Conservation (phyloP, 2,797 vertebrate genomes). For the Enteromius thamalakanensis region DNA sequence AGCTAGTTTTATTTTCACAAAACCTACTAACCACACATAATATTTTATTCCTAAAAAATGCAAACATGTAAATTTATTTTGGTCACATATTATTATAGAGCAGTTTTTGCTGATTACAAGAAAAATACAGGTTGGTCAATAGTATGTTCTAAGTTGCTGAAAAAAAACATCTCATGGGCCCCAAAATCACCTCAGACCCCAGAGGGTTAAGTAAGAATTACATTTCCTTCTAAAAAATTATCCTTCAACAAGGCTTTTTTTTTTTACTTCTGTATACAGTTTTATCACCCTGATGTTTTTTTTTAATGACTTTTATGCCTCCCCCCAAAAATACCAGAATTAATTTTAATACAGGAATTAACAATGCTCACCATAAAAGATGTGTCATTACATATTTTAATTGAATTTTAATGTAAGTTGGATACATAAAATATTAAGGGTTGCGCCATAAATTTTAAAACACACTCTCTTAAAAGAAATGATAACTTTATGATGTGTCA, state of each 20-base stretch:
- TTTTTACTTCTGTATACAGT: background rate
- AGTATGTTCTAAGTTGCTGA: too few species aligned
- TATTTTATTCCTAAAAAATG: too few species aligned
- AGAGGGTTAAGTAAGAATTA: background rate
- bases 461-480: background rate
- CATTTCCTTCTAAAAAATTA: background rate
- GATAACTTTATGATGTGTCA: background rate
- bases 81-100: too few species aligned
- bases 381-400: background rate
- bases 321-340: background rate
- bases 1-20: too few species aligned
- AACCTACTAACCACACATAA: too few species aligned
- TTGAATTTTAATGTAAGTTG: background rate
- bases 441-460: slow-evolving; percentile 25
- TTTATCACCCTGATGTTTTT: background rate
- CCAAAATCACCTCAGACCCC: too few species aligned
- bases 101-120: too few species aligned
- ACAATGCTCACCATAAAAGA: background rate
- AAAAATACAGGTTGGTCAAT: too few species aligned
- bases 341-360: background rate
- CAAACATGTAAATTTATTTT: too few species aligned
- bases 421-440: background rate
- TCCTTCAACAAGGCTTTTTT: background rate
- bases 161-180: too few species aligned
- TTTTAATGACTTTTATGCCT: background rate